phyloP scores from a whole-genome alignment of 2,797 vertebrate species.

The Enteromius trimaculatus region DNA sequence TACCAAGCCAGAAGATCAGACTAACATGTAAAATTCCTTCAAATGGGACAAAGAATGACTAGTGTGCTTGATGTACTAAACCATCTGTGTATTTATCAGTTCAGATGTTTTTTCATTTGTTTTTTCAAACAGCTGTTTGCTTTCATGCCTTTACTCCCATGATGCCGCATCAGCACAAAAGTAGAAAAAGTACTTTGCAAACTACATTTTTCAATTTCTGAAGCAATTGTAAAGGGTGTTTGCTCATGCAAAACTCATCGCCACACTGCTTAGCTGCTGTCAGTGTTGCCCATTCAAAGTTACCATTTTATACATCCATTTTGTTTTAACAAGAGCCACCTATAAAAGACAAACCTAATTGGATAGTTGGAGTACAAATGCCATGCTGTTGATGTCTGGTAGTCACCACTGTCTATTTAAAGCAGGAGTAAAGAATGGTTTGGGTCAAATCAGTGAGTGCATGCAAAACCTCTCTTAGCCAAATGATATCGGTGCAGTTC shows the following conservation, averaged over 20 bases:
- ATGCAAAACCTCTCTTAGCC: conserved; percentile 35
- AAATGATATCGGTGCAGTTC: conserved; percentile 54
- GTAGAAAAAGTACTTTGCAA: conserved; percentile 40
- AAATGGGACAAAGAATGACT: conserved; percentile 40
- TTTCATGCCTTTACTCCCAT: conserved; percentile 63
- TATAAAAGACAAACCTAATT: background rate
- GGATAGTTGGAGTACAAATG: background rate
- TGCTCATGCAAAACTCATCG: background rate
- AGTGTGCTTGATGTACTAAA: conserved; percentile 53
- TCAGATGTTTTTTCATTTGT: conserved; percentile 59
- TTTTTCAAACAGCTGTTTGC: conserved; percentile 76
- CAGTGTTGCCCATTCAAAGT: background rate
- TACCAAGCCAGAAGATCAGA: conserved; percentile 55
- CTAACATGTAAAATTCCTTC: conserved; percentile 42
- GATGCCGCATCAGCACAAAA: conserved; percentile 53
- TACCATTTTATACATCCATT: background rate
- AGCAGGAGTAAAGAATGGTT: background rate
- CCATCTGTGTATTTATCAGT: conserved; percentile 57
- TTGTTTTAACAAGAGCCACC: background rate
- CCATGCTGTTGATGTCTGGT: background rate
- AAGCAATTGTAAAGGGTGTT: background rate
- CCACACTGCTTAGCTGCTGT: background rate
- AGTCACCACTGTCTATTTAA: background rate
- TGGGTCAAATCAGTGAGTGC: conserved; percentile 10
- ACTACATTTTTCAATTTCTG: conserved; percentile 51